Evolutionary conservation across 2,888 invertebrate genomes (phyloP).

Genomic region (Apotomis betuletana): DNA sequence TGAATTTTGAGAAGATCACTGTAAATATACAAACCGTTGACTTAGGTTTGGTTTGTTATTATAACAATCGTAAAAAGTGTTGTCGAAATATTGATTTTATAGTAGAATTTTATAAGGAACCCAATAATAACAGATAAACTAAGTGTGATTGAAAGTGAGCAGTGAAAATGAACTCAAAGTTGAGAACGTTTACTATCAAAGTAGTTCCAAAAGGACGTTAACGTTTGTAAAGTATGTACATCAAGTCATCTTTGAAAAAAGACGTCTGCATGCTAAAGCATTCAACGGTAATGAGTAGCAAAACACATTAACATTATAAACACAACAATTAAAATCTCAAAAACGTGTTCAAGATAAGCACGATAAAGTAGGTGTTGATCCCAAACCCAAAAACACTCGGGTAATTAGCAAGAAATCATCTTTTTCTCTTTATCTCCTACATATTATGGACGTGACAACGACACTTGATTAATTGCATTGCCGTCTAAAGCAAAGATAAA

Average conservation of each 20-base stretch:
- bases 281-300: not conserved
- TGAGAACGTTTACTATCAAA: not conserved
- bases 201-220: not conserved
- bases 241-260: no score
- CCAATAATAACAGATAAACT: no score
- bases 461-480: conserved; percentile 79
- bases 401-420: conserved; percentile 81
- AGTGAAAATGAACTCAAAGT: not conserved
- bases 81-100: no score
- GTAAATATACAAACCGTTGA: no score
- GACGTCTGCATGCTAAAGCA: not conserved
- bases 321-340: conserved; percentile 57
- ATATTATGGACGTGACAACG: conserved; percentile 78
- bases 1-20: no score
- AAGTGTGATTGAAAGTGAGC: no score
- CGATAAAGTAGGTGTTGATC: conserved; percentile 62
- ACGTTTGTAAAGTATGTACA: no score
- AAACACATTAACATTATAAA: conserved; percentile 25
- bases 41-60: no score
- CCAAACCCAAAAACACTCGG: conserved; percentile 64
- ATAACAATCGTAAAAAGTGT: no score
- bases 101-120: no score
- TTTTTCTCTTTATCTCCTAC: conserved; percentile 75
- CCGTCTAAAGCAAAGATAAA: conserved; percentile 77
- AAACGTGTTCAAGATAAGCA: conserved; percentile 22